These are phyloP conservation scores for Drosophila falleni DNA, from an alignment of 2,888 invertebrate species.

Conservation along the genomic window DNA sequence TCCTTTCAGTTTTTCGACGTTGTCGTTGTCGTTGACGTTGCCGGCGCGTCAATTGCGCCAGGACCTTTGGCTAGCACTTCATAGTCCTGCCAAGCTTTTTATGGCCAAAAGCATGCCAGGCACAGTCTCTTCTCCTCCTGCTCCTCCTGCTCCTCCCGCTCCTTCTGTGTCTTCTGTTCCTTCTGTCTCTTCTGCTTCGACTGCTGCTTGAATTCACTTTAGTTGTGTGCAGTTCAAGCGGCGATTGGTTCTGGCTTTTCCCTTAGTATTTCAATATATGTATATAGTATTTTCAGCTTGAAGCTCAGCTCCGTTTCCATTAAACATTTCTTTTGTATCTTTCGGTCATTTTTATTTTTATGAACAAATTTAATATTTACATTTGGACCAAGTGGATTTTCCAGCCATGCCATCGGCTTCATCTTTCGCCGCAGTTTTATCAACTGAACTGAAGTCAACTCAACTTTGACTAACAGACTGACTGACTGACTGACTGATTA, in stretches of 20 bases:
- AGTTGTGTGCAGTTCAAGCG: slow-evolving; percentile 40
- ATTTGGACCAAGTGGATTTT: slow-evolving; percentile 74
- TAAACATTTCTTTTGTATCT: slow-evolving; percentile 45
- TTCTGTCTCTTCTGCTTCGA: too few species aligned
- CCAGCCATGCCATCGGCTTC: slow-evolving; percentile 13
- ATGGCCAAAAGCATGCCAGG: slow-evolving; percentile 50
- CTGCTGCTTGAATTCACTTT: slow-evolving; percentile 52
- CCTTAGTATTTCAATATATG: slow-evolving; percentile 38
- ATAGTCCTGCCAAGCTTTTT: slow-evolving; percentile 70
- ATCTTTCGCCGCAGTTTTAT: slow-evolving; percentile 42
- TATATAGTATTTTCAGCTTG: slow-evolving; percentile 17
- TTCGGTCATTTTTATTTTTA: slow-evolving; percentile 64
- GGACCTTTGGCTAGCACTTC: slow-evolving; percentile 72
- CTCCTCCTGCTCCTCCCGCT: not conserved
- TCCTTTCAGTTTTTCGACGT: slow-evolving; percentile 10
- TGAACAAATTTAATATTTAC: slow-evolving; percentile 77
- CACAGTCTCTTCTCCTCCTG: not conserved
- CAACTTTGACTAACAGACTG: not conserved
- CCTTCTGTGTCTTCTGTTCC: too few species aligned
- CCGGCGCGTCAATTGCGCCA: slow-evolving; percentile 74
- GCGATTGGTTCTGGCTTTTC: slow-evolving; percentile 39
- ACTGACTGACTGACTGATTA: not conserved
- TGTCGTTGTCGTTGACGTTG: slow-evolving; percentile 49
- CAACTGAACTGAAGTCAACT: slow-evolving; percentile 28
- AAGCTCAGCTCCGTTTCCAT: slow-evolving; percentile 29